Conservation (phyloP, 2,113 vertebrate species). For the Picathartes gymnocephalus region DNA sequence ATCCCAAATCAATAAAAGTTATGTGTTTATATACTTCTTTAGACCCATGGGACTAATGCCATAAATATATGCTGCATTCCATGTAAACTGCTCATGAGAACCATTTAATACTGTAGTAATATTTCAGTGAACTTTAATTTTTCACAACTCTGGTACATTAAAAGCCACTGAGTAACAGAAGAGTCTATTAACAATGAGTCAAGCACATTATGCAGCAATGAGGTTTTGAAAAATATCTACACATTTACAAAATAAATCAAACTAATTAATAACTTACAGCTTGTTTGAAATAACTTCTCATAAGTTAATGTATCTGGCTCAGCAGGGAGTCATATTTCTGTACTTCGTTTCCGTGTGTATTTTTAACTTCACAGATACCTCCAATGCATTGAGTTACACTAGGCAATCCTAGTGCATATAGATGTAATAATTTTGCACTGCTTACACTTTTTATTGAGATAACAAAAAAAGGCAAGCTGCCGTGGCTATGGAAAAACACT, state of each 20-base stretch:
- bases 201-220: not conserved
- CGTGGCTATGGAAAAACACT: not conserved
- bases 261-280: not conserved
- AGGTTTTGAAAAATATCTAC: slow-evolving; percentile 20
- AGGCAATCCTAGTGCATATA: not conserved
- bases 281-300: not conserved
- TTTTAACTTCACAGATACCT: not conserved
- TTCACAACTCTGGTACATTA: not conserved
- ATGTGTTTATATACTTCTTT: not conserved
- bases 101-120: not conserved
- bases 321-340: not conserved
- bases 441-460: not conserved
- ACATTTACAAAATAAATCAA: slow-evolving; percentile 1
- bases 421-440: not conserved
- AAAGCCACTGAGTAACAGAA: not conserved
- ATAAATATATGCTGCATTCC: not conserved
- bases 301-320: not conserved
- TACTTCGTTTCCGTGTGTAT: not conserved
- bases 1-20: not conserved
- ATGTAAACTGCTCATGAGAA: not conserved
- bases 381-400: not conserved
- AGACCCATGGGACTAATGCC: not conserved
- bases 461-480: not conserved
- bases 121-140: not conserved
- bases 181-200: not conserved